Conservation (phyloP, 2,113 vertebrate species). For the Syngnathus scovelli region DNA sequence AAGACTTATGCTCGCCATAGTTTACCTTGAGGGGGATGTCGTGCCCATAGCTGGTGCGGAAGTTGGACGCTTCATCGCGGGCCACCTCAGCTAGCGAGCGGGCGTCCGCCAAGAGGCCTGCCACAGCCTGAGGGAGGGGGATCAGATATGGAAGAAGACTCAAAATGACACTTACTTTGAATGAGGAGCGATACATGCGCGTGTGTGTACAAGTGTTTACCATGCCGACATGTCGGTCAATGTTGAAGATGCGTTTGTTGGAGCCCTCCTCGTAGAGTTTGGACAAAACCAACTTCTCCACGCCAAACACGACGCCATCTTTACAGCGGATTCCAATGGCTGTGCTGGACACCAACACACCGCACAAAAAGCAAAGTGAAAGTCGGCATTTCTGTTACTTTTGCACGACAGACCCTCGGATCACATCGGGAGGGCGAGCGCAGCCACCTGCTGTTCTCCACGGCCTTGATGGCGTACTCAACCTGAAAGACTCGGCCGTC, state of each 20-base stretch:
- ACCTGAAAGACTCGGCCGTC: conserved; percentile 98
- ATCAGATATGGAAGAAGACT: not conserved
- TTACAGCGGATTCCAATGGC: conserved; percentile 95
- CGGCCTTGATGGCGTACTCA: conserved; percentile 97
- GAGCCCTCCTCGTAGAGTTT: conserved; percentile 98
- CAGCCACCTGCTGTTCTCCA: conserved; percentile 94
- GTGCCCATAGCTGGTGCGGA: conserved; percentile 93
- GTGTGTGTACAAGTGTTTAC: conserved; percentile 62
- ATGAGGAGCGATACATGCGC: no score
- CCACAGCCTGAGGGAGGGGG: conserved; percentile 77
- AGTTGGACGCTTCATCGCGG: conserved; percentile 94
- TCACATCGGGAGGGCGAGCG: not conserved
- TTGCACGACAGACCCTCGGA: not conserved
- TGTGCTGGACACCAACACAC: conserved; percentile 73
- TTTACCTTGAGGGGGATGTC: conserved; percentile 92
- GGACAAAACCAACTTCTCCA: conserved; percentile 95
- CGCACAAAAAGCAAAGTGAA: not conserved
- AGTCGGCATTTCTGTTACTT: not conserved
- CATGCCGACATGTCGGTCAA: conserved; percentile 96
- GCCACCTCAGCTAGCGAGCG: conserved; percentile 92
- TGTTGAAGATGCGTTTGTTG: conserved; percentile 98
- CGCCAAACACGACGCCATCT: conserved; percentile 94
- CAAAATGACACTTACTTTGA: not conserved
- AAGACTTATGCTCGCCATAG: no score
- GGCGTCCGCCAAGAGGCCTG: conserved; percentile 91